These are phyloP conservation scores for Centroberyx gerrardi DNA, from an alignment of 2,797 vertebrate genomes.

Conservation along the genomic window DNA sequence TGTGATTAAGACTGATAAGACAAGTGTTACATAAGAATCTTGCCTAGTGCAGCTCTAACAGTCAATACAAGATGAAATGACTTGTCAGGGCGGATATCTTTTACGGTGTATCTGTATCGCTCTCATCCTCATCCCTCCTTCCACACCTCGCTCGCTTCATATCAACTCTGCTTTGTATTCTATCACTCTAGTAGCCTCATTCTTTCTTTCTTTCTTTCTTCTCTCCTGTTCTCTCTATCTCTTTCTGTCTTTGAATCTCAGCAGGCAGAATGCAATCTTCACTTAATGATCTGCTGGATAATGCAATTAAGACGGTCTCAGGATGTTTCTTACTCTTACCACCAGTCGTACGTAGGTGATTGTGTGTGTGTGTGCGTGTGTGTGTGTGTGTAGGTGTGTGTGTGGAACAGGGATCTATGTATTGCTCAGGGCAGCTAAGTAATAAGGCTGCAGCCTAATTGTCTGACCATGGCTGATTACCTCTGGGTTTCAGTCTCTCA, in stretches of 20 bases:
- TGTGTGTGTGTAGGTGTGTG: not conserved
- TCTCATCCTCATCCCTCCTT: not conserved
- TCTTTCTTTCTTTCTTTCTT: not conserved
- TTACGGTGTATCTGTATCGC: too few species aligned
- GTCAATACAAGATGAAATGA: too few species aligned
- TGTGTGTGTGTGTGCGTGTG: conserved; percentile 1
- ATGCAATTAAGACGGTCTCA: conserved; percentile 58
- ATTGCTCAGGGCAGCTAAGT: conserved; percentile 24
- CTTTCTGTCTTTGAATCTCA: conserved; percentile 56
- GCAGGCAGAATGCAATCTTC: conserved; percentile 61
- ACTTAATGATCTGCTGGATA: conserved; percentile 60
- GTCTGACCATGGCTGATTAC: conserved; percentile 26
- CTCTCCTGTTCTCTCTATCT: conserved; percentile 32
- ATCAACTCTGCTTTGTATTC: not conserved
- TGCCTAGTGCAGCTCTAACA: too few species aligned
- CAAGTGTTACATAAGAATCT: too few species aligned
- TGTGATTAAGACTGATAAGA: too few species aligned
- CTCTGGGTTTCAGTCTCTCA: conserved; percentile 24
- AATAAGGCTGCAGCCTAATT: conserved; percentile 33
- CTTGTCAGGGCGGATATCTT: too few species aligned
- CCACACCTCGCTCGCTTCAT: not conserved
- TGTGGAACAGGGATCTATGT: not conserved
- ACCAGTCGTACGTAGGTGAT: not conserved
- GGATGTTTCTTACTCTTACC: conserved; percentile 49
- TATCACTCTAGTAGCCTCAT: not conserved